Percentiles rank a stretch among this genome's conserved stretches.
phyloP scores from a whole-genome alignment of 2,888 invertebrate genomes.

The Limnephilus lunatus region DNA sequence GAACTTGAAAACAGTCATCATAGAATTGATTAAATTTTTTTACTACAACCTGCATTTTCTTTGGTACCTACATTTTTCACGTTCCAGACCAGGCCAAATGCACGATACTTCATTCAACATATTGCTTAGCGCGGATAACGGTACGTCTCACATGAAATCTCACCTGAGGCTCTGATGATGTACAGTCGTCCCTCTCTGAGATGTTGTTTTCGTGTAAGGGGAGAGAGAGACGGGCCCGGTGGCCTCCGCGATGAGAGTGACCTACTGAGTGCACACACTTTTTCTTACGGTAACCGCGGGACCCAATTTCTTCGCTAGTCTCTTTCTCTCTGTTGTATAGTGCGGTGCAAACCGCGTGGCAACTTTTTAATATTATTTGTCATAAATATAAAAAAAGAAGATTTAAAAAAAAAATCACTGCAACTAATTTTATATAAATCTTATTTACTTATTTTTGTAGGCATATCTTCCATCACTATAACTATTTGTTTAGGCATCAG shows the following conservation, averaged over 20 bases:
- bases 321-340: constrained; percentile 50
- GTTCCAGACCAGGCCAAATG: constrained; percentile 73
- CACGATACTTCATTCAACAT: constrained; percentile 76
- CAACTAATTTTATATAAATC: neutral
- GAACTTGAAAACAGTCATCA: neutral
- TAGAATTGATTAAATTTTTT: neutral
- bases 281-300: constrained; percentile 77
- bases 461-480: no score
- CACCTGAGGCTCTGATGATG: constrained; percentile 67
- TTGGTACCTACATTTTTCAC: constrained; percentile 70
- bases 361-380: neutral
- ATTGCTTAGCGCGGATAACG: constrained; percentile 75
- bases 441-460: neutral
- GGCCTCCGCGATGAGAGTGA: constrained; percentile 78
- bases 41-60: constrained; percentile 28
- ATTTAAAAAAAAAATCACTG: neutral
- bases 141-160: constrained; percentile 72
- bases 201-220: constrained; percentile 33
- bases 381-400: no score
- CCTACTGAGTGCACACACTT: constrained; percentile 78
- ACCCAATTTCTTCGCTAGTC: constrained; percentile 73
- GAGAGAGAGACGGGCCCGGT: constrained; percentile 71
- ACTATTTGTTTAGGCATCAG: no score
- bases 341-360: neutral
- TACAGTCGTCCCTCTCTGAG: constrained; percentile 68